Evolutionary conservation across 2,888 invertebrate species (phyloP), one percentile per base, ranked within the genome.

Genomic region (Stenichneumon culpator): DNA sequence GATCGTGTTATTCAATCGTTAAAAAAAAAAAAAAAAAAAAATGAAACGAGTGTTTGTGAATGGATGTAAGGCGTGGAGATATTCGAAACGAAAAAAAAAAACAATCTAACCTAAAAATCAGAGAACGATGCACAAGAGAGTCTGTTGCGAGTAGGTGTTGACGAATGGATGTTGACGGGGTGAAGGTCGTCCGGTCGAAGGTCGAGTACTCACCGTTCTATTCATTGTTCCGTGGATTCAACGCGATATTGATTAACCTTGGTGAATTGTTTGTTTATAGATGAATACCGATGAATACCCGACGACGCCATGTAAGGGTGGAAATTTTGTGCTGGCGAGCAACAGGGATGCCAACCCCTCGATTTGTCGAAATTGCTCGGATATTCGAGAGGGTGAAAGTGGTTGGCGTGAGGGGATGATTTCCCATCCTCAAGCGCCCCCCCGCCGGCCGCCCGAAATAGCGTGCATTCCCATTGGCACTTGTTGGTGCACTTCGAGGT

Each of bases 331-430:
- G 57, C 72, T 74, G 63, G n/a, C 67, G 5, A 54, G 52, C n/a
- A 19, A 78, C 90, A 90, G 87, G 89, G 82, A 36, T 88, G 84
- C 90, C 90, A 90, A 90, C 87, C 88, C 88, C 36, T 28, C 83
- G 22, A 25, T 67, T 69, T 32, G 75, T 52, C 36, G n/a, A 70
- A 47, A 19, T 79, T 57, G 72, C 68, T 73, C n/a, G 60, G 25
- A 57, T 22, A 57, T 50, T 22, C n/a, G 11, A 25, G 60, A 63
- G 44, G 65, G 83, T 73, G 54, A 65, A 44, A 72, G 16, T 28
- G 36, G 11, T 57, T 39, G 25, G n/a, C 39, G 63, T 52, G 39
- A 72, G 77, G 57, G 69, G 52, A 77, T 65, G 70, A 32, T 82
- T 63, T 72, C 28, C 22, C 69, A 36, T 52, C 54, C 52, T 16